Conservation (phyloP, 2,797 vertebrate species). For the Huso huso region DNA sequence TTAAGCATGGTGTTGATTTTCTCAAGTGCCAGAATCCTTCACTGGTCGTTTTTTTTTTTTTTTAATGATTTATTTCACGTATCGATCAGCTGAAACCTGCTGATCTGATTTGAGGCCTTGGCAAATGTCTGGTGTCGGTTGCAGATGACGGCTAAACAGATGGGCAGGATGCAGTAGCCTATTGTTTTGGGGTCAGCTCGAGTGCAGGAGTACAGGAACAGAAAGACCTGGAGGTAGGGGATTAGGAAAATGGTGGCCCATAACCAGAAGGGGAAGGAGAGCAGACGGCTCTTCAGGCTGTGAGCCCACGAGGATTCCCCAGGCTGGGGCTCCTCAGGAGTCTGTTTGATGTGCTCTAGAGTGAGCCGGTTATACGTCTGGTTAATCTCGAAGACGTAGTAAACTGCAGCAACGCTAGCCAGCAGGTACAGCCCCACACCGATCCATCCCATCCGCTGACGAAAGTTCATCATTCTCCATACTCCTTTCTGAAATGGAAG, state of each 20-base stretch:
- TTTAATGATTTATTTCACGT: constrained; percentile 47
- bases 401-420: constrained; percentile 70
- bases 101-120: constrained; percentile 83
- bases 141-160: constrained; percentile 84
- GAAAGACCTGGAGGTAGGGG: constrained; percentile 90
- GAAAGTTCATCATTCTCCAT: constrained; percentile 99
- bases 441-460: constrained; percentile 95
- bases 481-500: constrained; percentile 52
- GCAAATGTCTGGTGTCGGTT: constrained; percentile 76
- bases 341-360: constrained; percentile 74
- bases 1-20: too few species aligned
- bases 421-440: constrained; percentile 80
- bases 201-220: constrained; percentile 94
- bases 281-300: constrained; percentile 65
- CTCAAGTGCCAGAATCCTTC: too few species aligned
- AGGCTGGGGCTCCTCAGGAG: constrained; percentile 42
- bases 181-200: constrained; percentile 84
- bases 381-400: constrained; percentile 88
- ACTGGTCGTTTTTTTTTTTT: too few species aligned
- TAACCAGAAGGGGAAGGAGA: constrained; percentile 82
- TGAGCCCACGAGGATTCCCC: constrained; percentile 64
- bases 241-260: constrained; percentile 82
- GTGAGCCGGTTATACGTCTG: constrained; percentile 79
- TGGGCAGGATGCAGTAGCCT: constrained; percentile 88
- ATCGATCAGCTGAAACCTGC: constrained; percentile 76